These are phyloP conservation scores for Potorous gilbertii DNA, from an alignment of 2,797 vertebrate species.

Conservation along the genomic window DNA sequence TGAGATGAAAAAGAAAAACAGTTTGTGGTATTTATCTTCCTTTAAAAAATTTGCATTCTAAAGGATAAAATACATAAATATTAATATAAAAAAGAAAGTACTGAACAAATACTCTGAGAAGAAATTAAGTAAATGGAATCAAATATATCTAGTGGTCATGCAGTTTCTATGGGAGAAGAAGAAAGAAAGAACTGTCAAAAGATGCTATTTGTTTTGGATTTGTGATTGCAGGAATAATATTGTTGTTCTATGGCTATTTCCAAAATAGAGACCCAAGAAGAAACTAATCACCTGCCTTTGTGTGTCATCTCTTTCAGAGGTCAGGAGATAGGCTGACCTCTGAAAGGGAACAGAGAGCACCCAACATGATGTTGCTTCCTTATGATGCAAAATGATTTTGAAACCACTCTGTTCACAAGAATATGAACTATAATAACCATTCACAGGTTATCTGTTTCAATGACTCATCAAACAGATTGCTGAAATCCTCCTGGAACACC, in stretches of 20 bases:
- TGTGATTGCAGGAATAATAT: neutral
- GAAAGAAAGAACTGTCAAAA: neutral
- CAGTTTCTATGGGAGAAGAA: neutral
- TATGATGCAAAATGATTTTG: neutral
- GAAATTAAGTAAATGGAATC: neutral
- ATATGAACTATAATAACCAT: neutral
- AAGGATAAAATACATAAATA: neutral
- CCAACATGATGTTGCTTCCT: neutral
- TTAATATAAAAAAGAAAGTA: neutral
- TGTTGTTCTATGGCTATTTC: neutral
- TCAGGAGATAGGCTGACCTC: neutral
- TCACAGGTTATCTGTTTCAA: neutral
- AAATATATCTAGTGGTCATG: neutral
- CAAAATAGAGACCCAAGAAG: neutral
- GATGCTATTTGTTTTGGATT: neutral
- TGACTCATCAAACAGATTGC: neutral
- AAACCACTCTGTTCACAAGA: neutral
- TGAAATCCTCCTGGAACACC: neutral
- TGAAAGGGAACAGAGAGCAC: neutral
- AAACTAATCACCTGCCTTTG: neutral
- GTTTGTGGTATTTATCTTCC: neutral
- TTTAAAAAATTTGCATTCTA: neutral
- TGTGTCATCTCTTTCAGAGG: neutral
- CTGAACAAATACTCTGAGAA: neutral
- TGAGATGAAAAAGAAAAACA: neutral